phyloP scores from a whole-genome alignment of 2,797 vertebrate genomes.

The Aeoliscus strigatus region DNA sequence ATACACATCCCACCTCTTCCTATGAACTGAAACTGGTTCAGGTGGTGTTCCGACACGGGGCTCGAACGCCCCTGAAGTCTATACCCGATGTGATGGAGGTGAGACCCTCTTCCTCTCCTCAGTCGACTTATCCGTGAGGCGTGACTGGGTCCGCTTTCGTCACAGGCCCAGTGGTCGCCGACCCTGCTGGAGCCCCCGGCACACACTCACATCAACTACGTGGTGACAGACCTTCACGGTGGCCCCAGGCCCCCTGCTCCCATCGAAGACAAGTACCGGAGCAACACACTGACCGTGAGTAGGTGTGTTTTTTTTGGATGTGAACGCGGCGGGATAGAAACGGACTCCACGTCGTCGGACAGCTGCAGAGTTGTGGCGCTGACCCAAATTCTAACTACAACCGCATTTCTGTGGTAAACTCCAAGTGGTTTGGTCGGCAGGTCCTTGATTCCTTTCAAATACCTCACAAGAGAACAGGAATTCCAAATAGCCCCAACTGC shows the following conservation, averaged over 20 bases:
- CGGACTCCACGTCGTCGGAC: no score
- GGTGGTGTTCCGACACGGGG: slow-evolving; percentile 89
- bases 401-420: no score
- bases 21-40: slow-evolving; percentile 85
- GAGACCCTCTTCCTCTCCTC: slow-evolving; percentile 34
- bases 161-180: slow-evolving; percentile 83
- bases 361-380: no score
- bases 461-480: no score
- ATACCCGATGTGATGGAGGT: slow-evolving; percentile 83
- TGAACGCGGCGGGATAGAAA: no score
- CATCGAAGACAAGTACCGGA: slow-evolving; percentile 78
- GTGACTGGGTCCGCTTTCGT: slow-evolving; percentile 20
- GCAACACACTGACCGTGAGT: slow-evolving; percentile 68
- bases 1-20: slow-evolving; percentile 19
- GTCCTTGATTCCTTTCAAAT: no score
- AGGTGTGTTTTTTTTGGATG: slow-evolving; percentile 21
- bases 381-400: no score
- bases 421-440: no score
- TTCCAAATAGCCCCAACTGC: no score
- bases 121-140: background rate
- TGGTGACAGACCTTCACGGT: slow-evolving; percentile 82
- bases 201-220: slow-evolving; percentile 81
- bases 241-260: slow-evolving; percentile 79
- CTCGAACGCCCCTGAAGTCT: slow-evolving; percentile 84
- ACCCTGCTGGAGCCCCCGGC: slow-evolving; percentile 79